phyloP scores from a whole-genome alignment of 2,888 invertebrate genomes.

The Amblyjoppa fuscipennis region DNA sequence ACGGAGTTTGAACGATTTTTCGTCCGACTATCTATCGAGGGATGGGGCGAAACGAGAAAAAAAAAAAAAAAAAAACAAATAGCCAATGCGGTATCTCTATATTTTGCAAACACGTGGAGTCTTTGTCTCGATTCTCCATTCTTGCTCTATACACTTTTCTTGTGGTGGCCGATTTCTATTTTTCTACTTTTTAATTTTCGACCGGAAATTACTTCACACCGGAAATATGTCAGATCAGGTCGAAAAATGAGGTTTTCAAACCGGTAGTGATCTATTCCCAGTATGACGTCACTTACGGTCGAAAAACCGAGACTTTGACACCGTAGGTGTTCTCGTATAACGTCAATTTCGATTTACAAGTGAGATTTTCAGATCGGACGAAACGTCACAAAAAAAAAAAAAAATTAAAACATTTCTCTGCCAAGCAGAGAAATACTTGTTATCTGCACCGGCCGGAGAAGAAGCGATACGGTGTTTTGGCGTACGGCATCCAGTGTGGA shows the following conservation, averaged over 20 bases:
- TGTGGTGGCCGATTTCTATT: background rate
- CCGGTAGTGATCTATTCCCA: too few relatives aligned
- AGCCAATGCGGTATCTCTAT: slow-evolving; percentile 32
- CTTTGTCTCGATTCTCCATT: slow-evolving; percentile 52
- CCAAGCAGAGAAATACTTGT: background rate
- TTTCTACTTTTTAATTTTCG: background rate
- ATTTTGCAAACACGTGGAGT: slow-evolving; percentile 48
- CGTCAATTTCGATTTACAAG: background rate
- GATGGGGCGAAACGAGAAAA: slow-evolving; percentile 40
- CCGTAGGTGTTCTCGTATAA: too few relatives aligned
- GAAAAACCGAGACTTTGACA: too few relatives aligned
- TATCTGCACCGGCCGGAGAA: background rate
- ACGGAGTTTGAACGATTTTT: slow-evolving; percentile 44
- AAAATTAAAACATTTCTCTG: background rate
- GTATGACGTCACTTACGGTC: too few relatives aligned
- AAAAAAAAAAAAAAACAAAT: slow-evolving; percentile 16
- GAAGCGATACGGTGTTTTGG: background rate
- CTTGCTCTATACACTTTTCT: slow-evolving; percentile 22
- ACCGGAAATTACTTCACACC: too few relatives aligned
- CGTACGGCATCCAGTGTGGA: background rate
- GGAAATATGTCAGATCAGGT: too few relatives aligned
- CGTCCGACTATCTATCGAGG: slow-evolving; percentile 47
- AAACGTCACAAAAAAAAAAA: background rate
- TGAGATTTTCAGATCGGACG: background rate
- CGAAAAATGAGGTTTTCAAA: too few relatives aligned